A percentile compares a stretch with the other conserved stretches of the same genome.
These are phyloP conservation scores for Trochalopteron elliotii DNA, from an alignment of 2,113 vertebrate genomes.

Conservation along the genomic window DNA sequence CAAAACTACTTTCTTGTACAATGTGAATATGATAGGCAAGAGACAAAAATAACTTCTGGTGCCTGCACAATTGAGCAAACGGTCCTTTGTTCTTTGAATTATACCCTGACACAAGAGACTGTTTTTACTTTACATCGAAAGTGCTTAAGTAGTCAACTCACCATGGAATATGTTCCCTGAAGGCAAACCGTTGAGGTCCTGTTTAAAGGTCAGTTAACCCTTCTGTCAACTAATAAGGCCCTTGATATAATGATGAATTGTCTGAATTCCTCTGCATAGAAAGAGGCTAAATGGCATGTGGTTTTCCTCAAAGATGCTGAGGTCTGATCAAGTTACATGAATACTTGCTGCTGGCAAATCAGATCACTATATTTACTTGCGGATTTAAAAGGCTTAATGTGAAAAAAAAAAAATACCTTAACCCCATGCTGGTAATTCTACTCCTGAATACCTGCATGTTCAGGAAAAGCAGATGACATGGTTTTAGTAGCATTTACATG, in stretches of 20 bases:
- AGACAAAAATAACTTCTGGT: conserved; percentile 60
- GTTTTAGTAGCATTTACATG: not conserved
- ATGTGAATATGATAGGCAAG: conserved; percentile 31
- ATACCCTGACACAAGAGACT: conserved; percentile 57
- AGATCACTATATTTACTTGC: not conserved
- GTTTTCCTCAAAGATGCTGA: conserved; percentile 12
- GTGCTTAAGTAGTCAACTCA: conserved; percentile 58
- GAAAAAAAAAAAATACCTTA: not conserved
- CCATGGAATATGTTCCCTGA: conserved; percentile 50
- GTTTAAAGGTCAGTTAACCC: conserved; percentile 68
- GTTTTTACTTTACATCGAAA: conserved; percentile 64
- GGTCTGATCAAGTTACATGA: conserved; percentile 38
- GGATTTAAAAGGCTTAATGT: not conserved
- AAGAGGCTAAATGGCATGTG: conserved; percentile 4
- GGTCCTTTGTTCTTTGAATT: conserved; percentile 61
- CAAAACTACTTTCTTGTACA: conserved; percentile 38
- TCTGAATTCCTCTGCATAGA: conserved; percentile 34
- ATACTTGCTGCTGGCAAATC: conserved; percentile 8
- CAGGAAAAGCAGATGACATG: not conserved
- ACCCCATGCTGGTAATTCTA: not conserved
- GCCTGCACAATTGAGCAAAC: conserved; percentile 61
- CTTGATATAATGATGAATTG: conserved; percentile 49
- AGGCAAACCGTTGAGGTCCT: conserved; percentile 42
- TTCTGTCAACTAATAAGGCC: conserved; percentile 46
- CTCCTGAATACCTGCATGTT: conserved; percentile 1